Evolutionary conservation across 2,113 vertebrate species (phyloP), one percentile per base, ranked within the genome.

Genomic region (Lagopus leucura): DNA sequence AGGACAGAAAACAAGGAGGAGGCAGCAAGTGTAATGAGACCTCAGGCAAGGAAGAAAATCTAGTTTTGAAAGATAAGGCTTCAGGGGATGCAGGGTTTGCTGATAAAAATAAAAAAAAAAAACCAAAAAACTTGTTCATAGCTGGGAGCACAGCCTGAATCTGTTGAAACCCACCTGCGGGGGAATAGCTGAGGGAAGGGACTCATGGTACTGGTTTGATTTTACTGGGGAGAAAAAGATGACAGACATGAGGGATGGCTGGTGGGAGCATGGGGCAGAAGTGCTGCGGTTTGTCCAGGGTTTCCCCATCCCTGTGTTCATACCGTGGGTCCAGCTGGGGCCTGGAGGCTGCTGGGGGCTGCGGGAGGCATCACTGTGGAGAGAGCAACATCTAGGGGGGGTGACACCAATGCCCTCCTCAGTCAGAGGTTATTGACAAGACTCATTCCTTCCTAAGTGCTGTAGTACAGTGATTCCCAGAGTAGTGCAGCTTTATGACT

Each of bases 401-500:
- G 80, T 45, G 40, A 15, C 78, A 65, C 79, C 47, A 13, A 21
- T 69, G 30, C 24, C 14, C 64, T 86, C 58, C 57, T 93, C 83
- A 69, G 66, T 92, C 91, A 86, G 82, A 86, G 78, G 72, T 94
- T 97, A 94, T 67, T 95, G 95, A 96, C 95, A 91, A 93, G 92
- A 90, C 91, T 96, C 94, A 97, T 96, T 90, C 80, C 85, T 86
- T 95, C 84, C 84, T 95, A 95, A 96, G 82, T 88, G 83, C 82
- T 93, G 93, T 82, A 87, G 90, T 96, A 93, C 94, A 96, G 73
- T 2, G 6, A 89, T 78, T 97, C 93, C 89, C 82, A 95, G 94
- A 96, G 96, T 92, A 96, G 94, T 92, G 77, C 84, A 94, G 94
- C 95, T 80, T 55, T 85, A 66, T 84, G 91, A 97, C 95, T 94